Conservation (phyloP, 2,797 vertebrate genomes). For the Sebastes matsubarae region DNA sequence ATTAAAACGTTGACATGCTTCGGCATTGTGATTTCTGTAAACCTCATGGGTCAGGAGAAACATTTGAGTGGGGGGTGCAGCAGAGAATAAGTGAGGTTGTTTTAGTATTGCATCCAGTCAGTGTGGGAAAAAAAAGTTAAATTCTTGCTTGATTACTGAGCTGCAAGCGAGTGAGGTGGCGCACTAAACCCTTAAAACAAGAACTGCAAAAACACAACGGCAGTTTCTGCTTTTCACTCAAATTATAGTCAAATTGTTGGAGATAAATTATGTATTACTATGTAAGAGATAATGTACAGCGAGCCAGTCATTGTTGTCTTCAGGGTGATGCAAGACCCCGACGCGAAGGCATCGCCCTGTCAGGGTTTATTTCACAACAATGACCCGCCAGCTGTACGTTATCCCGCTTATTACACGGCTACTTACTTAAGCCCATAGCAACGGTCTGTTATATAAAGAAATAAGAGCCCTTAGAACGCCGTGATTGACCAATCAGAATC, state of each 20-base stretch:
- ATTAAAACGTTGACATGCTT: constrained; percentile 63
- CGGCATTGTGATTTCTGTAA: constrained; percentile 25
- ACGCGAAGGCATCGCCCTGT: too few relatives aligned
- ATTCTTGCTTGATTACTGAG: neutral
- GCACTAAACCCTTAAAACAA: neutral
- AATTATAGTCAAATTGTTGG: neutral
- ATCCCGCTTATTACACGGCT: too few relatives aligned
- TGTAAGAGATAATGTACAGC: too few relatives aligned
- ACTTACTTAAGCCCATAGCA: too few relatives aligned
- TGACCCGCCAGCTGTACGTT: too few relatives aligned
- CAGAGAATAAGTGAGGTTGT: constrained; percentile 8
- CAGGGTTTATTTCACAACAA: too few relatives aligned
- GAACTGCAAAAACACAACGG: neutral
- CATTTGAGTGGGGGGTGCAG: constrained; percentile 1
- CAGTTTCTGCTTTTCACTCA: neutral
- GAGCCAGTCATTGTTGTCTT: too few relatives aligned
- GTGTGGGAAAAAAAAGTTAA: neutral
- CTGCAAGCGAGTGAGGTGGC: neutral
- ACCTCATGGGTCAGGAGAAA: constrained; percentile 8
- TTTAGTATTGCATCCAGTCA: neutral
- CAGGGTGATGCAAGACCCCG: too few relatives aligned
- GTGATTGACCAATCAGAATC: too few relatives aligned
- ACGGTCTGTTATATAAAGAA: too few relatives aligned
- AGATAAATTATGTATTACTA: neutral
- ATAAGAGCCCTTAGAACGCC: too few relatives aligned